Evolutionary conservation across 1,140 invertebrate species (phyloP).

Genomic region (Samia ricini): DNA sequence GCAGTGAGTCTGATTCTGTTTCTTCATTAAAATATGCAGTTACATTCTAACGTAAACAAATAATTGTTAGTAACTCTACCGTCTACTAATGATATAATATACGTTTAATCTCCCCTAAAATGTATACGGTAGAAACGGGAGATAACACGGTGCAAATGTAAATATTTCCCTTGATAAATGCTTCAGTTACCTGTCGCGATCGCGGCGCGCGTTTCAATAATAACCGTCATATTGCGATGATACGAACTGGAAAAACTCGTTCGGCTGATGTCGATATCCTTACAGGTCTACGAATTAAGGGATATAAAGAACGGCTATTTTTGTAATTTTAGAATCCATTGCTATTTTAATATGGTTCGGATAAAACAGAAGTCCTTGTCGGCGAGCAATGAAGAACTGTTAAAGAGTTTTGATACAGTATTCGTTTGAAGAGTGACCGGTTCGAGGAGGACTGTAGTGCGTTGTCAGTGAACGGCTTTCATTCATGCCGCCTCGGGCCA

Average conservation of each 20-base stretch:
- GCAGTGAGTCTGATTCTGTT: no score
- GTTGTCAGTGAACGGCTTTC: conserved; percentile 67
- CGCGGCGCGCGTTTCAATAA: conserved; percentile 70
- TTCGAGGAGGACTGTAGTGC: conserved; percentile 41
- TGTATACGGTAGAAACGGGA: conserved; percentile 21
- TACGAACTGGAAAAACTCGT: conserved; percentile 76
- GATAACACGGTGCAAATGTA: conserved; percentile 50
- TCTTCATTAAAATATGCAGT: no score
- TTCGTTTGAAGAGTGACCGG: conserved; percentile 19
- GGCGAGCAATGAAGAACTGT: conserved; percentile 21
- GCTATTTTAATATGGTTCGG: conserved; percentile 4
- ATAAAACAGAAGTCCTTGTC: not conserved
- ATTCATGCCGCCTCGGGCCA: conserved; percentile 71
- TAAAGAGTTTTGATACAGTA: conserved; percentile 1
- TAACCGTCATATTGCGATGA: conserved; percentile 77
- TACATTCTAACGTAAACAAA: not conserved
- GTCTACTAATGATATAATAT: conserved; percentile 15
- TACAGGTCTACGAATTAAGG: conserved; percentile 45
- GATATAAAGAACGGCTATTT: not conserved
- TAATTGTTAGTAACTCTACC: conserved; percentile 17
- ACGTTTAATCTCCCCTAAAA: conserved; percentile 34
- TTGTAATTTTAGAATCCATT: conserved; percentile 30
- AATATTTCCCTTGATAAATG: conserved; percentile 71
- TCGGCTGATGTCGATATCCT: conserved; percentile 74
- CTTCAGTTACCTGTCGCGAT: conserved; percentile 70